Base-by-base conservation (phyloP, 1,140 invertebrate genomes). In the Trichomalopsis sarcophagae region DNA sequence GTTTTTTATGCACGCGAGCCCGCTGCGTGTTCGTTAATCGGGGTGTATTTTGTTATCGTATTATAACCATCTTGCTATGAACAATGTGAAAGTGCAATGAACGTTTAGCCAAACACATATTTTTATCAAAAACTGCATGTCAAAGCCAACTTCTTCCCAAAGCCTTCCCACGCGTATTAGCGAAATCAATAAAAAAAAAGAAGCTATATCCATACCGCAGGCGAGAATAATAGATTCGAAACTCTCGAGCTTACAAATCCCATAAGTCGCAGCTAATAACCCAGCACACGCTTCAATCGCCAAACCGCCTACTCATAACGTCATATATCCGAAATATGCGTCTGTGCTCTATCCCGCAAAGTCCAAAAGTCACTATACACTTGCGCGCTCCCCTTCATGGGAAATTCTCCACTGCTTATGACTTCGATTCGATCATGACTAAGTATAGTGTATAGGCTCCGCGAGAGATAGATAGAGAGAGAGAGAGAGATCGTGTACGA, bases 351-450 rank as follows among this genome's bases (percentile, higher is more conserved):
- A 27, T 27, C 27, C 27, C 55, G 86, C 85, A 84, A 36, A 36
- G 33, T 62, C 80, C 21, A 77, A 75, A 77, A 76, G 81, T 84
- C 83, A 84, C 77, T 83, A 62, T 69, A 73, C 82, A 81, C 62
- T 83, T 81, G 86, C 80, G 23, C 44, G 23, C 55, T 40, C 62
- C 80, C 79, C 36, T 50, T 30, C 75, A 82, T 85, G 84, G 80
- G 84, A 85, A 85, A 85, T 30, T 50, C 68, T 47, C 2, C n/a
- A 69, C 23, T 73, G 40, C 55, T 74, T 66, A 7, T 9, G 47
- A 71, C 76, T 79, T 81, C 36, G 84, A 81, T 85, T 85, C 68
- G 5, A 33, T 33, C 23, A 71, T 30, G 23, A 30, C 68, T 17
- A 13, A 36, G 11, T 27, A 27, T 30, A 33, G 9, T 7, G 62